These are phyloP conservation scores for Rapana venosa DNA, from an alignment of 2,888 invertebrate species.

Conservation along the genomic window DNA sequence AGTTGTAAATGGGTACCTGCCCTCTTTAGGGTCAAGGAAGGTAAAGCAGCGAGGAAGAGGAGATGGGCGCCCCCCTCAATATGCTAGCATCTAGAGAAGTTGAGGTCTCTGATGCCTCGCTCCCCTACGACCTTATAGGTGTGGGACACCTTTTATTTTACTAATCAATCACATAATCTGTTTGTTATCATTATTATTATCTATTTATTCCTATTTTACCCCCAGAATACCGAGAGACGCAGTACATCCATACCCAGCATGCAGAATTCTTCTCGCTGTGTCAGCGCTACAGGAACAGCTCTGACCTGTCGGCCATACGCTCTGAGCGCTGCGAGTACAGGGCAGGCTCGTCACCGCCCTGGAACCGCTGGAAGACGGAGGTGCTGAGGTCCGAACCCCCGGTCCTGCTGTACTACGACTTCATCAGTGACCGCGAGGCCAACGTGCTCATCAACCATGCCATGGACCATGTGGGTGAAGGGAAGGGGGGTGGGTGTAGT, in stretches of 20 bases:
- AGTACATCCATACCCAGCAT: not conserved
- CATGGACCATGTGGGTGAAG: not conserved
- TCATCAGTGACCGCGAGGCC: slow-evolving; percentile 50
- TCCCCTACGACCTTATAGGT: no score
- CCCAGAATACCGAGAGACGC: not conserved
- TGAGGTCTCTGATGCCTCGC: no score
- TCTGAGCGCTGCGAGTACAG: slow-evolving; percentile 29
- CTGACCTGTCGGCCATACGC: not conserved
- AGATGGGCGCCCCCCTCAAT: no score
- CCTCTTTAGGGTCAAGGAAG: no score
- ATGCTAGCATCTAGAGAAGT: no score
- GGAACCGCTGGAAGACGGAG: slow-evolving; percentile 48
- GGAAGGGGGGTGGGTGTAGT: no score
- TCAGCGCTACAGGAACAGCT: slow-evolving; percentile 5
- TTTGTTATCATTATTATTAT: no score
- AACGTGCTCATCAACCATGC: slow-evolving; percentile 26
- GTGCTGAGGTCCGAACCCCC: slow-evolving; percentile 53
- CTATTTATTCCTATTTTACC: not conserved
- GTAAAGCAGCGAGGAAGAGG: no score
- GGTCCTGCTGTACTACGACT: slow-evolving; percentile 55
- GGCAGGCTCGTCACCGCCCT: not conserved
- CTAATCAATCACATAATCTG: no score
- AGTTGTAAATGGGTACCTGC: no score
- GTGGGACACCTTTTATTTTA: no score
- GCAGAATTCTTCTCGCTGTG: slow-evolving; percentile 29